phyloP scores from a whole-genome alignment of 2,113 vertebrate species.

The Dinomys branickii region DNA sequence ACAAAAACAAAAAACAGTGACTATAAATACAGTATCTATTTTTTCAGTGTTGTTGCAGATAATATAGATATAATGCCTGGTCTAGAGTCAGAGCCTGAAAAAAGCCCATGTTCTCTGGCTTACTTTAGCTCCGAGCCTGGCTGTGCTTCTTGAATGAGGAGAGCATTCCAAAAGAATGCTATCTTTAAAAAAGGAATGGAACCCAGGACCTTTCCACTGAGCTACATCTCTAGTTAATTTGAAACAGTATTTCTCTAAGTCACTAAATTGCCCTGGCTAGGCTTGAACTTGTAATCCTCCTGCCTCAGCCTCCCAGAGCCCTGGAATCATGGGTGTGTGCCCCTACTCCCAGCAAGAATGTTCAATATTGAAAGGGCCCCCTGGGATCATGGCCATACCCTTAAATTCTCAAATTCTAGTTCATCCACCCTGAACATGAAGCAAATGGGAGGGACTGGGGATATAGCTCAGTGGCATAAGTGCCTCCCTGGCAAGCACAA shows the following conservation, averaged over 20 bases:
- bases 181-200: not conserved
- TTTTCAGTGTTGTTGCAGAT: not conserved
- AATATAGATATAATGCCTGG: not conserved
- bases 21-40: not conserved
- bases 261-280: not conserved
- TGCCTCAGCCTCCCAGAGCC: not conserved
- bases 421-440: not conserved
- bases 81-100: not conserved
- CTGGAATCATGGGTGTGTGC: not conserved
- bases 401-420: not conserved
- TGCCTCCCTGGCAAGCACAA: no score
- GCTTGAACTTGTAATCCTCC: not conserved
- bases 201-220: not conserved
- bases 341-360: not conserved
- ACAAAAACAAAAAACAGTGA: not conserved
- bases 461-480: no score
- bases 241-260: not conserved
- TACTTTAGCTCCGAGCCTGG: not conserved
- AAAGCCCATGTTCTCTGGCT: not conserved
- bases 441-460: not conserved
- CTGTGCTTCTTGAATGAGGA: not conserved
- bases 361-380: not conserved
- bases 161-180: not conserved
- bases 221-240: not conserved
- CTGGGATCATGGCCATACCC: not conserved